Conservation (phyloP, 2,888 invertebrate genomes). For the Oscheius sp. region DNA sequence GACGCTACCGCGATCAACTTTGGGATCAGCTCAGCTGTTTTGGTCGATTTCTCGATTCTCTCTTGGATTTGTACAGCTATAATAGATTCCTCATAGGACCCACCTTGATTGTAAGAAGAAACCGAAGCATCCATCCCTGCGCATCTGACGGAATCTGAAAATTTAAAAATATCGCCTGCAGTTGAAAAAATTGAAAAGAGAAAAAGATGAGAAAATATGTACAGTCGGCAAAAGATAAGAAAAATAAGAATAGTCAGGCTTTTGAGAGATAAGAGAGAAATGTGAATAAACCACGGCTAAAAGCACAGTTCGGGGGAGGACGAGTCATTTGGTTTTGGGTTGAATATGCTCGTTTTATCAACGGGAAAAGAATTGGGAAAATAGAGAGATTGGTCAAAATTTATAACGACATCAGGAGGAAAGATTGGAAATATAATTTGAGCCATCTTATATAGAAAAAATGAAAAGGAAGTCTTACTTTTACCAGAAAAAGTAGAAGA, state of each 20-base stretch:
- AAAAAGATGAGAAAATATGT: background rate
- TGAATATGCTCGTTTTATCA: background rate
- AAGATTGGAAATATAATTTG: too few species aligned
- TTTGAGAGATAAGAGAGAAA: background rate
- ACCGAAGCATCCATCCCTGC: slow-evolving; percentile 11
- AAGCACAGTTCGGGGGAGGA: background rate
- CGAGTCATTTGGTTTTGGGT: background rate
- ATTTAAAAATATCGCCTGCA: background rate
- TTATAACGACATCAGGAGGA: background rate
- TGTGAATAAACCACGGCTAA: too few species aligned
- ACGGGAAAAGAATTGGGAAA: background rate
- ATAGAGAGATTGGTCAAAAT: background rate
- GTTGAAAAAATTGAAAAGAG: background rate
- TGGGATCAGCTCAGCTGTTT: too few species aligned
- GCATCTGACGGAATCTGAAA: slow-evolving; percentile 18
- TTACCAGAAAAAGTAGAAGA: background rate
- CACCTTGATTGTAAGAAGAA: slow-evolving; percentile 10
- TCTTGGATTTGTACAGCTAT: too few species aligned
- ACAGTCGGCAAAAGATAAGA: background rate
- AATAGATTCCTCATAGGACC: too few species aligned
- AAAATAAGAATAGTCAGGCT: background rate
- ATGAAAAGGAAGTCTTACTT: background rate
- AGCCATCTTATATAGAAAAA: too few species aligned
- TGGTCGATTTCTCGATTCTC: too few species aligned
- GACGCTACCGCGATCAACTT: too few species aligned